Percentiles rank a stretch among this genome's conserved stretches.
These are phyloP conservation scores for Hetaerina americana DNA, from an alignment of 1,140 invertebrate species.

Conservation along the genomic window DNA sequence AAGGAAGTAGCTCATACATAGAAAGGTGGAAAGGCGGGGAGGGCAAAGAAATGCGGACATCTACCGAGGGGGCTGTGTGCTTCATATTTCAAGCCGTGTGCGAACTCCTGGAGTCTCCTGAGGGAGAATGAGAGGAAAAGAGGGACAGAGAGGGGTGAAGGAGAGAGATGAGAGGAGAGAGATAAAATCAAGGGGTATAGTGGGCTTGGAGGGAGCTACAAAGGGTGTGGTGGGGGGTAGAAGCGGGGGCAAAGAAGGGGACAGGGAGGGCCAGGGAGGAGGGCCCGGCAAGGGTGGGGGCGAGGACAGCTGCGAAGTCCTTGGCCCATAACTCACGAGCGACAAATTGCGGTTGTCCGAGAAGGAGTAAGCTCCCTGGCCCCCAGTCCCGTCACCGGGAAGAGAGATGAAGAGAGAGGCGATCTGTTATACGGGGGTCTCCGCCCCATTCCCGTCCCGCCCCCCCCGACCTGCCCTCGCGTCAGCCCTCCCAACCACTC, in stretches of 20 bases:
- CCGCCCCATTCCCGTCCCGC: neutral
- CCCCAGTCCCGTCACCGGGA: neutral
- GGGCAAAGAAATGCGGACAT: neutral
- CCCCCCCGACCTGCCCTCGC: too few relatives aligned
- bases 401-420: neutral
- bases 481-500: neutral
- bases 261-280: neutral
- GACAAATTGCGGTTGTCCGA: neutral
- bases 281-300: neutral
- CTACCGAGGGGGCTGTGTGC: neutral
- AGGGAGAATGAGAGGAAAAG: neutral
- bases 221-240: too few relatives aligned
- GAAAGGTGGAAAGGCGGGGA: too few relatives aligned
- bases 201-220: too few relatives aligned
- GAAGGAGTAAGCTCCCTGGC: neutral
- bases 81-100: neutral
- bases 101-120: neutral
- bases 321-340: neutral
- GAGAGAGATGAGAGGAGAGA: too few relatives aligned
- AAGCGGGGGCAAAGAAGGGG: too few relatives aligned
- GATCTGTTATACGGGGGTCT: neutral
- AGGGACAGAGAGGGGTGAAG: neutral
- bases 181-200: too few relatives aligned
- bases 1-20: too few relatives aligned
- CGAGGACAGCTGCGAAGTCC: neutral